A percentile compares a stretch with the other conserved stretches of the same genome.
phyloP scores from a whole-genome alignment of 2,113 vertebrate species.

The Pygoscelis adeliae region DNA sequence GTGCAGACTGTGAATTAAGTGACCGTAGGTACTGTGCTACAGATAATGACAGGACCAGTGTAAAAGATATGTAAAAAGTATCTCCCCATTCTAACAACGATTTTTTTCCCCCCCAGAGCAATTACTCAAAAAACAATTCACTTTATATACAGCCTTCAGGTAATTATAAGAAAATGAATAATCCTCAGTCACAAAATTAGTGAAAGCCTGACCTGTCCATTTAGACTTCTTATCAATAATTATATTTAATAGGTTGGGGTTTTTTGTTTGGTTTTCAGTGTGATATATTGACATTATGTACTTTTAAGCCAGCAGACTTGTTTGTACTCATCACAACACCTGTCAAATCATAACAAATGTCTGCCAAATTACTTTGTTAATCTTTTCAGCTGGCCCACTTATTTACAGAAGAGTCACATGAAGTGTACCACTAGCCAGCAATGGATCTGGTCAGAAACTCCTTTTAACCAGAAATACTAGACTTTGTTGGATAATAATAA shows the following conservation, averaged over 20 bases:
- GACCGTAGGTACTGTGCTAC: not conserved
- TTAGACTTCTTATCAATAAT: not conserved
- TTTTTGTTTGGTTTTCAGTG: not conserved
- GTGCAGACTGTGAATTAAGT: not conserved
- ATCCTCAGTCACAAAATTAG: not conserved
- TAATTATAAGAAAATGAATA: not conserved
- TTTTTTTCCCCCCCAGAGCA: not conserved
- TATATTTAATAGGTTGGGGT: not conserved
- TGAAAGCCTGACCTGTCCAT: not conserved
- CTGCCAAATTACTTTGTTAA: not conserved
- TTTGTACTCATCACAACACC: not conserved
- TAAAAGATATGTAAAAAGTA: not conserved
- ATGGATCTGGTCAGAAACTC: not conserved
- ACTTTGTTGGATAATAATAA: not conserved
- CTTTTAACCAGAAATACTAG: not conserved
- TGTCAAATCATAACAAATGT: not conserved
- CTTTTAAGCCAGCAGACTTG: not conserved
- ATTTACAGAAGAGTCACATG: not conserved
- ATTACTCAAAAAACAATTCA: not conserved
- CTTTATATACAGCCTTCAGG: not conserved
- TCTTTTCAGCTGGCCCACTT: not conserved
- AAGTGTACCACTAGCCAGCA: not conserved
- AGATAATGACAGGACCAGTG: not conserved
- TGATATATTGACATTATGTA: not conserved
- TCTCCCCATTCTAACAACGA: not conserved